Evolutionary conservation across 1,140 invertebrate species (phyloP).

Genomic region (Drosophila takahashii): DNA sequence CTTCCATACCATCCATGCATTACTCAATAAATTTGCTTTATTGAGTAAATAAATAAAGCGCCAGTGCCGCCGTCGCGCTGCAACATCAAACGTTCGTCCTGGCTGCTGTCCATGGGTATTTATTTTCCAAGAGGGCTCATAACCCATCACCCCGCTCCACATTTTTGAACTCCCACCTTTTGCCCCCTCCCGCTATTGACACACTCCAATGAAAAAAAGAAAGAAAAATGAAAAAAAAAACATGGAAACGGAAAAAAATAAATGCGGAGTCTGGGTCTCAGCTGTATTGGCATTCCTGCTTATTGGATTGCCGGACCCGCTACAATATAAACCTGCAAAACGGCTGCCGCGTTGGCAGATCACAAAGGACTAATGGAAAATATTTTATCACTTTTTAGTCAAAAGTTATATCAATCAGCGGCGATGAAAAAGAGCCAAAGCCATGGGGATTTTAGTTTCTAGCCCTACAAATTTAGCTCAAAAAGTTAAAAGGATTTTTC

Average conservation of each 20-base stretch:
- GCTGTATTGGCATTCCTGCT: conserved; percentile 53
- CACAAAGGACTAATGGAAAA: conserved; percentile 36
- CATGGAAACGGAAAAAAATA: too few species aligned
- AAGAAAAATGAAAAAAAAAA: neutral
- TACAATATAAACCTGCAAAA: conserved; percentile 27
- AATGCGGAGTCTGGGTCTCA: conserved; percentile 2
- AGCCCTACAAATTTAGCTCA: neutral
- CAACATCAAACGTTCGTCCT: conserved; percentile 53
- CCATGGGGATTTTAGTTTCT: neutral
- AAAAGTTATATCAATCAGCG: conserved; percentile 23
- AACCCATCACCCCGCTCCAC: neutral
- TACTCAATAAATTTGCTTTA: conserved; percentile 82
- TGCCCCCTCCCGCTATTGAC: conserved; percentile 22
- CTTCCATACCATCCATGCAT: conserved; percentile 37
- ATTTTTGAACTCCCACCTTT: neutral
- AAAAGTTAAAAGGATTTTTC: neutral
- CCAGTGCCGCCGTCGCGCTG: conserved; percentile 36
- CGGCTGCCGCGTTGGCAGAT: conserved; percentile 11
- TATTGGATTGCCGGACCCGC: conserved; percentile 35
- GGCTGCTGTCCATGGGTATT: conserved; percentile 40
- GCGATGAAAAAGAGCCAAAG: conserved; percentile 3
- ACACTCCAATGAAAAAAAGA: conserved; percentile 21
- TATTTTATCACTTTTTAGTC: conserved; percentile 25
- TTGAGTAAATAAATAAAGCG: conserved; percentile 81
- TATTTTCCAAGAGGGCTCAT: conserved; percentile 24